Percentiles rank a stretch among this genome's conserved stretches.
Evolutionary conservation across 2,888 invertebrate species (phyloP).

Genomic region (Lissocephala sabroskyi): DNA sequence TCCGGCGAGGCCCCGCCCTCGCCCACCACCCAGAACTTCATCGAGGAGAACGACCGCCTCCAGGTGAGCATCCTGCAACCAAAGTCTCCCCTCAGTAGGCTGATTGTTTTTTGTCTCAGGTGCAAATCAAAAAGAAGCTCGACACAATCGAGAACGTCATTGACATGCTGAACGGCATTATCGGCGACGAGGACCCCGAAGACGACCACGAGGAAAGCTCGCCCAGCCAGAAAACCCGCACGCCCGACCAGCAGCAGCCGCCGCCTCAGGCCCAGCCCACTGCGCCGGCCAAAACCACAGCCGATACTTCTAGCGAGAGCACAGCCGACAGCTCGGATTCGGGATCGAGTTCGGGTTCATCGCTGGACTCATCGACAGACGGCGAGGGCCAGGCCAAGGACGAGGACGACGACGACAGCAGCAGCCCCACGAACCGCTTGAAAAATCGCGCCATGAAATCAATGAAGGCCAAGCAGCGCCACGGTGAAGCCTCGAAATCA

Average conservation of each 20-base stretch:
- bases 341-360: constrained; percentile 49
- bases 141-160: constrained; percentile 89
- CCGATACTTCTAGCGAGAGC: constrained; percentile 44
- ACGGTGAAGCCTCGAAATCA: constrained; percentile 30
- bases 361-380: constrained; percentile 56
- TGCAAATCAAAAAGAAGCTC: constrained; percentile 71
- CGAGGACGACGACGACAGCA: constrained; percentile 48
- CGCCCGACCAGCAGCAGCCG: neutral
- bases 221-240: neutral
- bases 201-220: constrained; percentile 40
- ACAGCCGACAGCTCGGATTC: constrained; percentile 51
- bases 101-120: constrained; percentile 45
- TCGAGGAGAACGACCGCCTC: constrained; percentile 87
- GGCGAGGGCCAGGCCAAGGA: constrained; percentile 48
- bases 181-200: constrained; percentile 78
- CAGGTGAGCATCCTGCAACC: constrained; percentile 77
- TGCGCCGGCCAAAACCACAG: too few relatives aligned
- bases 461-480: constrained; percentile 65
- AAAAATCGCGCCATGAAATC: constrained; percentile 71
- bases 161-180: constrained; percentile 89
- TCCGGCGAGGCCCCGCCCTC: constrained; percentile 77
- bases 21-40: constrained; percentile 84
- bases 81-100: neutral
- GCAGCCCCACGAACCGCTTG: constrained; percentile 70
- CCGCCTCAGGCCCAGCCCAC: neutral